Percentiles rank a stretch among this genome's conserved stretches.
Conservation (phyloP, 2,888 invertebrate species). For the Xanthorhoe designata region DNA sequence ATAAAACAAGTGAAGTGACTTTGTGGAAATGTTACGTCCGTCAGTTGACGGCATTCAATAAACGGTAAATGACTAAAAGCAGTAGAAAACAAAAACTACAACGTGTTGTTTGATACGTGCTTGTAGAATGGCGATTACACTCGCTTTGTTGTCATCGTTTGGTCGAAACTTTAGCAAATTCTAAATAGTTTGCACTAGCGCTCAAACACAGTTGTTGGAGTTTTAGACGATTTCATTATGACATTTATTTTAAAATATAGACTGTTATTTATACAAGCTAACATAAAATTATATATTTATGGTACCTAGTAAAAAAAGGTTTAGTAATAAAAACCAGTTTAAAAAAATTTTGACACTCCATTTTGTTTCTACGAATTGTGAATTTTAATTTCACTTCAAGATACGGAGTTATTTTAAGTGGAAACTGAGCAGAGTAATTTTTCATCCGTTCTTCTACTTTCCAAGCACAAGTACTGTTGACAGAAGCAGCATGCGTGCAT, state of each 20-base stretch:
- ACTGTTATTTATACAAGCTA: too few relatives aligned
- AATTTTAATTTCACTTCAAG: slow-evolving; percentile 45
- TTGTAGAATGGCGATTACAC: neutral
- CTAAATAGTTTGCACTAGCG: neutral
- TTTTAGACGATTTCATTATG: neutral
- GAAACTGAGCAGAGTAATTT: slow-evolving; percentile 46
- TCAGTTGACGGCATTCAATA: neutral
- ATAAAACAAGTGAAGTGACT: too few relatives aligned
- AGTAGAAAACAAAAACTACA: slow-evolving; percentile 10
- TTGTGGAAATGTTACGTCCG: neutral
- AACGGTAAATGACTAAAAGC: neutral
- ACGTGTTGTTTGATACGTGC: slow-evolving; percentile 5
- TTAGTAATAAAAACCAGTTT: too few relatives aligned
- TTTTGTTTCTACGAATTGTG: slow-evolving; percentile 15
- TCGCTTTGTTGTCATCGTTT: slow-evolving; percentile 13
- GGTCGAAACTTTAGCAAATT: neutral
- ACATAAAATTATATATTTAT: too few relatives aligned
- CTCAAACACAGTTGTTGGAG: neutral
- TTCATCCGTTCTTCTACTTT: slow-evolving; percentile 43
- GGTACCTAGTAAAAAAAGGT: too few relatives aligned
- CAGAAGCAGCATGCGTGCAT: slow-evolving; percentile 31
- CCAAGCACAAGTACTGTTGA: slow-evolving; percentile 40
- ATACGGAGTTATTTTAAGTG: slow-evolving; percentile 43
- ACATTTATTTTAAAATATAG: too few relatives aligned
- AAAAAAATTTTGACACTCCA: neutral